Evolutionary conservation across 2,888 invertebrate species (phyloP).

Genomic region (Athetis lepigone): DNA sequence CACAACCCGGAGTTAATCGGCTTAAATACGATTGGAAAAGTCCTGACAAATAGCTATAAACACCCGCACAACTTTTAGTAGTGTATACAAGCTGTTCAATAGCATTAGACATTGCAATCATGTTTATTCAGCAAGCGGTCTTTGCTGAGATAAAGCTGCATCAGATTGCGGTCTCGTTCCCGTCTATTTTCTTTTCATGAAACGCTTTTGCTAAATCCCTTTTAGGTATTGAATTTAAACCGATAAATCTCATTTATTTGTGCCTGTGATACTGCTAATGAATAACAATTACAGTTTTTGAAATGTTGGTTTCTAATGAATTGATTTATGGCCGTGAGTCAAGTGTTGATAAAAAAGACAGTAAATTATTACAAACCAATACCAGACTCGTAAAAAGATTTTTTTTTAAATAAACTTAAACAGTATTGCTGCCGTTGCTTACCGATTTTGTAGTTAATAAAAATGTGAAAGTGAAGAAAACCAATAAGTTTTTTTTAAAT

Average conservation of each 20-base stretch:
- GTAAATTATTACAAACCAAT: not conserved
- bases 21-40: constrained; percentile 41
- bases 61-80: constrained; percentile 43
- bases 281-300: constrained; percentile 12
- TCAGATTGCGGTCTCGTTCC: constrained; percentile 64
- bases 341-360: not conserved
- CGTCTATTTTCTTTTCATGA: constrained; percentile 56
- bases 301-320: constrained; percentile 35
- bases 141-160: constrained; percentile 70
- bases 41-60: constrained; percentile 21
- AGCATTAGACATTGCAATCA: constrained; percentile 67
- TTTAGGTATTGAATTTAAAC: constrained; percentile 51
- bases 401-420: no score
- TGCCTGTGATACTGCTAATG: constrained; percentile 20
- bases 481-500: not conserved
- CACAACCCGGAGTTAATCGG: constrained; percentile 59
- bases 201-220: constrained; percentile 34
- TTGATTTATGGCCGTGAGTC: constrained; percentile 18
- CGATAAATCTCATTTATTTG: constrained; percentile 55
- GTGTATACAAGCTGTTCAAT: constrained; percentile 60
- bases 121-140: constrained; percentile 73
- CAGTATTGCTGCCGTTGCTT: not conserved
- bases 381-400: not conserved
- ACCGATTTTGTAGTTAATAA: no score
- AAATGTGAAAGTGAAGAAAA: not conserved